phyloP scores from a whole-genome alignment of 1,140 invertebrate genomes.

The Drosophila miranda region DNA sequence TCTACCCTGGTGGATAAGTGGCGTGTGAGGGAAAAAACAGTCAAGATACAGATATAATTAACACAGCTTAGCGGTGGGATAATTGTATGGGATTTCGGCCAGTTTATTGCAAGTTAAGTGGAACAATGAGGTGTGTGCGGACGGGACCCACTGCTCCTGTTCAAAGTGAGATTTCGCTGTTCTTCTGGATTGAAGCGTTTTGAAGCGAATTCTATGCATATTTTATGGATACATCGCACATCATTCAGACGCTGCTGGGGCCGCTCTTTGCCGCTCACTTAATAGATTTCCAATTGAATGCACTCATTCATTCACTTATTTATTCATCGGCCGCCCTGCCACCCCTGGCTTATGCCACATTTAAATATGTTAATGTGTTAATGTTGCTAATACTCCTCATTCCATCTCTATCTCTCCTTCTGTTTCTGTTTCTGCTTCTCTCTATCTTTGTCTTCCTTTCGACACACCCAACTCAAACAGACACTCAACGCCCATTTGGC shows the following conservation, averaged over 20 bases:
- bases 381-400: slow-evolving; percentile 45
- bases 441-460: too few species aligned
- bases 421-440: too few species aligned
- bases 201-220: too few species aligned
- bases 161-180: too few species aligned
- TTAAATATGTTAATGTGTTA: slow-evolving; percentile 76
- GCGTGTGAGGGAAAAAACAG: slow-evolving; percentile 12
- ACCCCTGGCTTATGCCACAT: slow-evolving; percentile 42
- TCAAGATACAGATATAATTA: slow-evolving; percentile 48
- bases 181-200: too few species aligned
- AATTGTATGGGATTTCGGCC: slow-evolving; percentile 32
- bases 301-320: slow-evolving; percentile 28
- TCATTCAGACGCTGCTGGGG: slow-evolving; percentile 2
- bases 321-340: slow-evolving; percentile 25
- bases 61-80: slow-evolving; percentile 51
- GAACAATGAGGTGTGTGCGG: not conserved
- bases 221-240: not conserved
- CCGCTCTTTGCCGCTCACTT: slow-evolving; percentile 15
- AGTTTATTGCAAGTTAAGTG: slow-evolving; percentile 28
- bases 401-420: not conserved
- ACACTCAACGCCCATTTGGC: slow-evolving; percentile 55
- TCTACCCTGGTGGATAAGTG: slow-evolving; percentile 27
- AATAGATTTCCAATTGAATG: slow-evolving; percentile 32
- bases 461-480: slow-evolving; percentile 14
- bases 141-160: too few species aligned